Evolutionary conservation across 2,113 vertebrate species (phyloP).

Genomic region (Alces alces): DNA sequence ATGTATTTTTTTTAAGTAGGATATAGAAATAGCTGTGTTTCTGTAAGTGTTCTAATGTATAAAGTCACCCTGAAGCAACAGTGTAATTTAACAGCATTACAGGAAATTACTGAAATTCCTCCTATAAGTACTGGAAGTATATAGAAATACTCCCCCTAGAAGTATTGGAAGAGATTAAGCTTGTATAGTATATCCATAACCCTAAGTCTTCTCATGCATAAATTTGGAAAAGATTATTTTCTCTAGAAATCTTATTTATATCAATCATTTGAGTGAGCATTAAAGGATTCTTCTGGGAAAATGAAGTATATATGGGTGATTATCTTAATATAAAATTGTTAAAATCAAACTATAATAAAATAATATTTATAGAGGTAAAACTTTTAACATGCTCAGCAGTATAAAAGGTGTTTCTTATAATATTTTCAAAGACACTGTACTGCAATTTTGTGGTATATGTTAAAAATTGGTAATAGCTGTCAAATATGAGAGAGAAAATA

Average conservation of each 20-base stretch:
- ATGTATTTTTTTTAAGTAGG: neutral
- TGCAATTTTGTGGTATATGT: neutral
- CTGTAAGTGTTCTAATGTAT: neutral
- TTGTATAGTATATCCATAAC: neutral
- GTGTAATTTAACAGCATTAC: conserved; percentile 14
- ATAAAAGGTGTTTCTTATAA: neutral
- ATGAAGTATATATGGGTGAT: neutral
- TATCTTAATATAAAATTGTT: neutral
- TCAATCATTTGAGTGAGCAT: neutral
- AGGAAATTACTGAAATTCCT: conserved; percentile 35
- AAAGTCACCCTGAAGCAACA: conserved; percentile 3
- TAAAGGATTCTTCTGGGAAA: neutral
- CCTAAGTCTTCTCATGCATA: neutral
- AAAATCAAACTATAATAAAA: conserved; percentile 6
- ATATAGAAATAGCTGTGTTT: conserved; percentile 25
- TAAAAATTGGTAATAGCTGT: neutral
- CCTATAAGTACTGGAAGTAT: neutral
- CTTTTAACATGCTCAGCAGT: neutral
- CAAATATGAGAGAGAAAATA: neutral
- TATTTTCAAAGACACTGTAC: neutral
- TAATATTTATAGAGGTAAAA: neutral
- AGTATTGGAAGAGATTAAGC: neutral
- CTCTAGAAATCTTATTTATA: neutral
- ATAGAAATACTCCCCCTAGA: neutral
- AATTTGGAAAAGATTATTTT: neutral